Evolutionary conservation across 2,113 vertebrate genomes (phyloP).

Genomic region (Ammospiza nelsoni): DNA sequence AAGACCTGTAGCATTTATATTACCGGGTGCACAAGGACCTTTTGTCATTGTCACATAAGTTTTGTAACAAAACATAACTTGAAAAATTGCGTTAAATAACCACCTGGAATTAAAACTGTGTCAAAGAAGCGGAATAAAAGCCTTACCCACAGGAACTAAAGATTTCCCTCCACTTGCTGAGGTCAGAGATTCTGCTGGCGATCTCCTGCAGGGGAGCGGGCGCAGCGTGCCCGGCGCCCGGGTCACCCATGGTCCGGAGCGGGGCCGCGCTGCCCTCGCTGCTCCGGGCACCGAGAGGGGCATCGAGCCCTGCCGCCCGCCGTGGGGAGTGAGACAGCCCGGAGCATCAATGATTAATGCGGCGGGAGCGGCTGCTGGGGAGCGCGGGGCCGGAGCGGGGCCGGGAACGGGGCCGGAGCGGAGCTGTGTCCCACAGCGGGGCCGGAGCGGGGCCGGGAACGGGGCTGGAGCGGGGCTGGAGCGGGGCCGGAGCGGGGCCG

Average conservation of each 20-base stretch:
- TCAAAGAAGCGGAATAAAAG: neutral
- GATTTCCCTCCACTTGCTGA: conserved; percentile 82
- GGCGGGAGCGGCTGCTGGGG: neutral
- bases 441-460: no score
- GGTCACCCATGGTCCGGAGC: neutral
- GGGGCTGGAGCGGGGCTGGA: no score
- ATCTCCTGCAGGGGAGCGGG: conserved; percentile 66
- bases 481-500: no score
- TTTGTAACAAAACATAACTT: neutral
- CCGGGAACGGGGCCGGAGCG: neutral
- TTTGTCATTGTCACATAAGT: neutral
- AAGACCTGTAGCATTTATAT: neutral
- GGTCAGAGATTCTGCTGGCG: conserved; percentile 67
- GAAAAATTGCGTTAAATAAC: neutral
- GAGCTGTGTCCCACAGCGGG: neutral
- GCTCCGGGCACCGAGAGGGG: neutral
- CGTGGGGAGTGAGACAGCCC: neutral
- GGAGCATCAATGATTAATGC: conserved; percentile 57
- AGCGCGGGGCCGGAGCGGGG: neutral
- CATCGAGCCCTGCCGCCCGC: no score
- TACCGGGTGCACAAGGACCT: neutral
- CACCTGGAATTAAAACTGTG: neutral
- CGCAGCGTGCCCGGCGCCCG: rapidly evolving
- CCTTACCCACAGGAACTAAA: conserved; percentile 76
- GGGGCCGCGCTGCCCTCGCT: neutral